A percentile compares a stretch with the other conserved stretches of the same genome.
phyloP scores from a whole-genome alignment of 1,140 invertebrate species.

The Chelonus insularis region DNA sequence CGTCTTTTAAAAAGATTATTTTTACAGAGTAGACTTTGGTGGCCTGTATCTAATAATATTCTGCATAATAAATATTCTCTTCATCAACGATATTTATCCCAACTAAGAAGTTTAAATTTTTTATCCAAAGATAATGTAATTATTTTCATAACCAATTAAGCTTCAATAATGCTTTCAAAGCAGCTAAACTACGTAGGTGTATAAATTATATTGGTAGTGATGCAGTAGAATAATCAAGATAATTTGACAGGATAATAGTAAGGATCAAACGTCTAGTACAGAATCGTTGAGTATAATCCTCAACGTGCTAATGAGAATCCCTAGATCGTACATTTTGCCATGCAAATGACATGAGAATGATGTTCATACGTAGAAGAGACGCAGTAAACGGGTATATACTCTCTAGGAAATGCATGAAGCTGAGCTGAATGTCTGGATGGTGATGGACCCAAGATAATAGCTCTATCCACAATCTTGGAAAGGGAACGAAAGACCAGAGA shows the following conservation, averaged over 20 bases:
- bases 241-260: not conserved
- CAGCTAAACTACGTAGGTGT: no score
- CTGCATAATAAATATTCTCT: no score
- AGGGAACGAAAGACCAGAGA: not conserved
- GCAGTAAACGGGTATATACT: not conserved
- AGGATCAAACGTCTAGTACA: constrained; percentile 9
- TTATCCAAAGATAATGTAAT: no score
- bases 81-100: no score
- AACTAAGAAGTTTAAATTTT: no score
- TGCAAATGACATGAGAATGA: constrained; percentile 25
- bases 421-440: not conserved
- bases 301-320: not conserved
- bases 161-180: no score
- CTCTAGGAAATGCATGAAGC: not conserved
- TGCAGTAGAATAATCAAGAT: not conserved
- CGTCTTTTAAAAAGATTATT: no score
- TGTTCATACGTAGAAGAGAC: constrained; percentile 5
- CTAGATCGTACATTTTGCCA: constrained; percentile 19
- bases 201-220: no score
- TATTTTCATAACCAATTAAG: no score
- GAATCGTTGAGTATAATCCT: not conserved
- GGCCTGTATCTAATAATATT: no score
- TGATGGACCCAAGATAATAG: not conserved
- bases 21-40: no score
- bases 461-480: no score